phyloP scores from a whole-genome alignment of 2,113 vertebrate species.

The Mastomys natalensis region DNA sequence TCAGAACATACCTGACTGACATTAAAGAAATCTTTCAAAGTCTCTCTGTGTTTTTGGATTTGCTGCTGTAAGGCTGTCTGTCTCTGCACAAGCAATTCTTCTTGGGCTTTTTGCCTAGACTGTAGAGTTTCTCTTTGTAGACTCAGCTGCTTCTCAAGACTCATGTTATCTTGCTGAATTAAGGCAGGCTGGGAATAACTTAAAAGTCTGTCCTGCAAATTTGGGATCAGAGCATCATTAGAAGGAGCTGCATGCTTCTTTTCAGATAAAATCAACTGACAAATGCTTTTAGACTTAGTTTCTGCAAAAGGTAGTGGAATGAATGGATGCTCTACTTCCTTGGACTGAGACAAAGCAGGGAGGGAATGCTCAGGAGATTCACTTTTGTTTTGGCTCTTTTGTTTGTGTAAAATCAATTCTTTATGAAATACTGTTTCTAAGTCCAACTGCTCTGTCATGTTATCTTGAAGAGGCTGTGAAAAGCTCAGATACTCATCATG shows the following conservation, averaged over 20 bases:
- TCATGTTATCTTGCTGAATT: slow-evolving; percentile 84
- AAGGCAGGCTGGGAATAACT: slow-evolving; percentile 75
- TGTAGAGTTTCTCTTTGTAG: slow-evolving; percentile 83
- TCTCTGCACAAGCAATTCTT: slow-evolving; percentile 82
- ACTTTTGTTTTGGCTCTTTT: slow-evolving; percentile 76
- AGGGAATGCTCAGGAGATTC: neutral
- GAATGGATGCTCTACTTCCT: slow-evolving; percentile 22
- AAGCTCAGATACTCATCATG: slow-evolving; percentile 76
- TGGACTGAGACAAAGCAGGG: neutral
- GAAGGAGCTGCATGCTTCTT: neutral
- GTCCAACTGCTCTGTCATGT: slow-evolving; percentile 82
- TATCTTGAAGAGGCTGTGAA: slow-evolving; percentile 81
- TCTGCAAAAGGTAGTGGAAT: slow-evolving; percentile 68
- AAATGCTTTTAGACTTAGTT: slow-evolving; percentile 19
- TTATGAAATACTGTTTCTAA: slow-evolving; percentile 77
- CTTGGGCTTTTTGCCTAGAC: slow-evolving; percentile 85
- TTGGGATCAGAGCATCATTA: neutral
- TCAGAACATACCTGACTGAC: slow-evolving; percentile 85
- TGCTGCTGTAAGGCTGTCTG: slow-evolving; percentile 85
- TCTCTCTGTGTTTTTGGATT: slow-evolving; percentile 84
- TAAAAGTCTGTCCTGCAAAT: slow-evolving; percentile 27
- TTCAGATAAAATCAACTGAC: neutral
- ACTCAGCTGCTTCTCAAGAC: slow-evolving; percentile 83
- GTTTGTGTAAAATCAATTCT: slow-evolving; percentile 78
- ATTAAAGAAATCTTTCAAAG: slow-evolving; percentile 82